These are phyloP conservation scores for Clarias pachynema DNA, from an alignment of 2,797 vertebrate species.

Conservation along the genomic window DNA sequence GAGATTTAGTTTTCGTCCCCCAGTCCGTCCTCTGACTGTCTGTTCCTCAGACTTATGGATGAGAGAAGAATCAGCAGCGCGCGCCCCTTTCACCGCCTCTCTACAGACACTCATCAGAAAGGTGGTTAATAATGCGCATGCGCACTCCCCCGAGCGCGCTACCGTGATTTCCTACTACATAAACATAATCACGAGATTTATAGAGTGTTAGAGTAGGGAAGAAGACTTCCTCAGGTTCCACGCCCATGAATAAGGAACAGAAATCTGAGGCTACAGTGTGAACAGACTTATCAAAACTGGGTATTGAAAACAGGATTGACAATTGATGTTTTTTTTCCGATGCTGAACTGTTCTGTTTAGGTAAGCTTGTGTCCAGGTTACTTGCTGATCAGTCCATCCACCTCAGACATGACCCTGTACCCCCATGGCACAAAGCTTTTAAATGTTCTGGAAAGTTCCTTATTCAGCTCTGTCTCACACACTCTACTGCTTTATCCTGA, in stretches of 20 bases:
- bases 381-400: too few relatives aligned
- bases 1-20: background rate
- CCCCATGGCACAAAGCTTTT: too few relatives aligned
- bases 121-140: slow-evolving; percentile 47
- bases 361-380: too few relatives aligned
- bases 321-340: background rate
- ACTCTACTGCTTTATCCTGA: too few relatives aligned
- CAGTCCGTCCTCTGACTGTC: background rate
- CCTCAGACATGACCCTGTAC: too few relatives aligned
- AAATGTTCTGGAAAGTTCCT: too few relatives aligned
- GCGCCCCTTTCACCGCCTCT: slow-evolving; percentile 38
- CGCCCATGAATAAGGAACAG: background rate
- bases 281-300: background rate
- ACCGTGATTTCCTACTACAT: background rate
- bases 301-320: background rate
- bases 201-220: background rate
- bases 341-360: too few relatives aligned
- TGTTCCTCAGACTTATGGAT: slow-evolving; percentile 49
- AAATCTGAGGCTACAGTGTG: background rate
- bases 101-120: slow-evolving; percentile 27
- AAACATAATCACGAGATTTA: background rate
- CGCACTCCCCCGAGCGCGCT: slow-evolving; percentile 33
- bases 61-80: slow-evolving; percentile 49
- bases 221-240: background rate
- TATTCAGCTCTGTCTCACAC: too few relatives aligned